phyloP scores from a whole-genome alignment of 2,888 invertebrate genomes.

The Linnaemya vulpina region DNA sequence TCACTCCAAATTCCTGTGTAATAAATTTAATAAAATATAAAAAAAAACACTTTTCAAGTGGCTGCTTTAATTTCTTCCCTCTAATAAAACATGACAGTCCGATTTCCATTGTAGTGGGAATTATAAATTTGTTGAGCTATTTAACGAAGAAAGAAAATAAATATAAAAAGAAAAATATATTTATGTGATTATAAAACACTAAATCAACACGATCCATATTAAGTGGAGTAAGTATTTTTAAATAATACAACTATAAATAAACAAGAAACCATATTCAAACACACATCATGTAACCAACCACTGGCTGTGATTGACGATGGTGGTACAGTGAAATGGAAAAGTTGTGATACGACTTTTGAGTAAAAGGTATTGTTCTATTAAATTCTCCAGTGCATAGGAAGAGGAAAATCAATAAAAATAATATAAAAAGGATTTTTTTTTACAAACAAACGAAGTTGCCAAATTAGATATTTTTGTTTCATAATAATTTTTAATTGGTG shows the following conservation, averaged over 20 bases:
- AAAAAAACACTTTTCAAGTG: conserved; percentile 41
- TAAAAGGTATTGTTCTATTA: not conserved
- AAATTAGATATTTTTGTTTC: too few relatives aligned
- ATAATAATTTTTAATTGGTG: too few relatives aligned
- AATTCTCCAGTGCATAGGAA: not conserved
- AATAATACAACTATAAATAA: conserved; percentile 29
- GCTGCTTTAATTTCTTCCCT: conserved; percentile 10
- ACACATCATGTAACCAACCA: conserved; percentile 1
- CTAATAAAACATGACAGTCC: conserved; percentile 55
- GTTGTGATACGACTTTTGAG: not conserved
- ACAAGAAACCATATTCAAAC: conserved; percentile 36
- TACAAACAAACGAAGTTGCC: too few relatives aligned
- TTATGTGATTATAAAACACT: conserved; percentile 40
- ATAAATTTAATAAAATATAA: too few relatives aligned
- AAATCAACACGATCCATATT: conserved; percentile 54
- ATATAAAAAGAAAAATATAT: conserved; percentile 6
- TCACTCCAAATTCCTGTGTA: not conserved
- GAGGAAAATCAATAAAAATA: too few relatives aligned
- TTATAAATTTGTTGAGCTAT: conserved; percentile 38
- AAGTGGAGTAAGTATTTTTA: conserved; percentile 41
- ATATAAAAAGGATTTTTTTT: too few relatives aligned
- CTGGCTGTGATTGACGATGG: not conserved
- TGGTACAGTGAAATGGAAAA: conserved; percentile 26
- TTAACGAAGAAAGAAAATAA: not conserved
- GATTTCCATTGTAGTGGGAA: conserved; percentile 44